These are phyloP conservation scores for Etia nguti DNA, from an alignment of 2,113 vertebrate species.

Conservation along the genomic window DNA sequence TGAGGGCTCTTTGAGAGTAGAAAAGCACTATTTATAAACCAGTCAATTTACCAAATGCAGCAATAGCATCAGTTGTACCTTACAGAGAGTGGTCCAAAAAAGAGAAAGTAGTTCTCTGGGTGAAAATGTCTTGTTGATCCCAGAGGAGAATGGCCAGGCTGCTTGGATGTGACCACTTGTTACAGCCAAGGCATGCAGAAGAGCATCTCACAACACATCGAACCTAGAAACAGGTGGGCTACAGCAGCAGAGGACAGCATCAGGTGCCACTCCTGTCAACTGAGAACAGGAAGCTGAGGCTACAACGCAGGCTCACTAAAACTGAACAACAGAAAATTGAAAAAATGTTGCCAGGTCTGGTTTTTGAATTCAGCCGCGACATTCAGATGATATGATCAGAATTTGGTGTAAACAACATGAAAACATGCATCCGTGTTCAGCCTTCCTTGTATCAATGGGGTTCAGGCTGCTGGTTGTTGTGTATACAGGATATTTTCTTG, in stretches of 20 bases:
- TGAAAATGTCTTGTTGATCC: not conserved
- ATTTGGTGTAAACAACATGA: not conserved
- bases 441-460: not conserved
- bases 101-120: not conserved
- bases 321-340: not conserved
- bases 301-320: not conserved
- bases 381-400: not conserved
- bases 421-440: not conserved
- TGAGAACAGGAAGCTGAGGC: not conserved
- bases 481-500: not conserved
- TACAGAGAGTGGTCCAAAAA: too few species aligned
- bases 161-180: not conserved
- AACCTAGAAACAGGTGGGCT: not conserved
- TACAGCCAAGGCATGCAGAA: not conserved
- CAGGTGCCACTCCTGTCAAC: not conserved
- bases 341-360: not conserved
- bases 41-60: not conserved
- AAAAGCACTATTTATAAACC: not conserved
- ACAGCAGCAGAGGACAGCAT: not conserved
- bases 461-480: not conserved
- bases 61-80: not conserved
- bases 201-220: not conserved
- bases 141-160: not conserved
- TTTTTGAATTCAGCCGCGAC: not conserved
- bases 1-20: not conserved